Evolutionary conservation across 2,797 vertebrate species (phyloP).

Genomic region (Etheostoma nigrum): DNA sequence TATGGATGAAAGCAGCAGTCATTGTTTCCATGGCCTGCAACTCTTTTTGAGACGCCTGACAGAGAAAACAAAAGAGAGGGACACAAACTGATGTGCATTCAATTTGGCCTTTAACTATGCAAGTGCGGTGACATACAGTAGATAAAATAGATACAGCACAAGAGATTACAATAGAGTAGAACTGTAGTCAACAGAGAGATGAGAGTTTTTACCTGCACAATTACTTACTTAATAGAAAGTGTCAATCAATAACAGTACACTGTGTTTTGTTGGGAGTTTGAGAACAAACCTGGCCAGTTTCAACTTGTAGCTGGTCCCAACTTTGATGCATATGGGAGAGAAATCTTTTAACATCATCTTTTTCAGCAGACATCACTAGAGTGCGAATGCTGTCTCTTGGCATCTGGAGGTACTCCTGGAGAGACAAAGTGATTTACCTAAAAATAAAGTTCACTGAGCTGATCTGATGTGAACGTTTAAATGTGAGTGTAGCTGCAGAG

Average conservation of each 20-base stretch:
- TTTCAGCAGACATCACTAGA: conserved; percentile 89
- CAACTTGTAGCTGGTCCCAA: conserved; percentile 89
- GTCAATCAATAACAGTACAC: background rate
- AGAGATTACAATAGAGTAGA: background rate
- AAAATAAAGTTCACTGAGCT: conserved; percentile 15
- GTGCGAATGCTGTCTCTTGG: conserved; percentile 88
- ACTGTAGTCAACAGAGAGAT: background rate
- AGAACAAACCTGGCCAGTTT: conserved; percentile 81
- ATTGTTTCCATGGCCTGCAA: conserved; percentile 90
- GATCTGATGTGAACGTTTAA: conserved; percentile 16
- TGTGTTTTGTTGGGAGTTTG: background rate
- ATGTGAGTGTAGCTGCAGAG: conserved; percentile 5
- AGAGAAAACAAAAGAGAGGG: conserved; percentile 45
- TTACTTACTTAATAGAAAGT: background rate
- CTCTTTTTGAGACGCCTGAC: conserved; percentile 87
- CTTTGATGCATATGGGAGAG: conserved; percentile 89
- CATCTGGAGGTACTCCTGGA: conserved; percentile 91
- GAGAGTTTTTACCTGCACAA: background rate
- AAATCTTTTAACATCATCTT: conserved; percentile 88
- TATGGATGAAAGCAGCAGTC: conserved; percentile 90
- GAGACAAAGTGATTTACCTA: conserved; percentile 21
- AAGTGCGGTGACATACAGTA: conserved; percentile 20
- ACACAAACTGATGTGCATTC: conserved; percentile 25
- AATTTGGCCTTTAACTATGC: conserved; percentile 39
- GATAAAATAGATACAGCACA: conserved; percentile 15